Evolutionary conservation across 2,888 invertebrate genomes (phyloP).

Genomic region (Lithophane semibrunnea): DNA sequence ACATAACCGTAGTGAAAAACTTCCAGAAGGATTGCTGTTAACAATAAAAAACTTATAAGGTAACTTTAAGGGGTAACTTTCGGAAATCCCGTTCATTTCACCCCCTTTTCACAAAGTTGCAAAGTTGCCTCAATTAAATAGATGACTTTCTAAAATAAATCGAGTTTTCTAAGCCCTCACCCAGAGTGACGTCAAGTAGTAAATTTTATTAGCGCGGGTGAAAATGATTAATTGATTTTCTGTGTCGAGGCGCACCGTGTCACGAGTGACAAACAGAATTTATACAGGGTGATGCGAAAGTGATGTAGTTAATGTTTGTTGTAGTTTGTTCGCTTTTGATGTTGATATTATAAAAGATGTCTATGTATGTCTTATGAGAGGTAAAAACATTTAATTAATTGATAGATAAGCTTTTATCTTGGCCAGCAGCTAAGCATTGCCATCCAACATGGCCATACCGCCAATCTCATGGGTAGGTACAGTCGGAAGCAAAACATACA

Average conservation of each 20-base stretch:
- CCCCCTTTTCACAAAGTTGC: slow-evolving; percentile 70
- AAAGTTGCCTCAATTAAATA: slow-evolving; percentile 77
- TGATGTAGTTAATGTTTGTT: slow-evolving; percentile 42
- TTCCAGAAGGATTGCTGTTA: slow-evolving; percentile 61
- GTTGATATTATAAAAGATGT: background rate
- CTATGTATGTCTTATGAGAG: background rate
- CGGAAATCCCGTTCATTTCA: slow-evolving; percentile 54
- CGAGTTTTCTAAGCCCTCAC: slow-evolving; percentile 69
- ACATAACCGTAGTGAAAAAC: slow-evolving; percentile 61
- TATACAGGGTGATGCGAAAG: slow-evolving; percentile 65
- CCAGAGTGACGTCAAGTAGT: slow-evolving; percentile 75
- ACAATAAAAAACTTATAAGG: slow-evolving; percentile 69
- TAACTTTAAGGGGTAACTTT: slow-evolving; percentile 60
- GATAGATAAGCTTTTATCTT: no score
- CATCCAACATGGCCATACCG: no score
- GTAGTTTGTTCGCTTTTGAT: slow-evolving; percentile 6
- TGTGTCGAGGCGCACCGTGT: slow-evolving; percentile 67
- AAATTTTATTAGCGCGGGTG: slow-evolving; percentile 76
- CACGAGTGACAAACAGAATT: slow-evolving; percentile 74
- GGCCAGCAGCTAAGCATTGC: no score
- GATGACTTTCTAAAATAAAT: slow-evolving; percentile 77
- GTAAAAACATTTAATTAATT: background rate
- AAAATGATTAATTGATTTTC: slow-evolving; percentile 78
- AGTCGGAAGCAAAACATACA: no score
- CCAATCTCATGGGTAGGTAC: no score